phyloP scores from a whole-genome alignment of 2,888 invertebrate species.

The Drosophila seclusa region DNA sequence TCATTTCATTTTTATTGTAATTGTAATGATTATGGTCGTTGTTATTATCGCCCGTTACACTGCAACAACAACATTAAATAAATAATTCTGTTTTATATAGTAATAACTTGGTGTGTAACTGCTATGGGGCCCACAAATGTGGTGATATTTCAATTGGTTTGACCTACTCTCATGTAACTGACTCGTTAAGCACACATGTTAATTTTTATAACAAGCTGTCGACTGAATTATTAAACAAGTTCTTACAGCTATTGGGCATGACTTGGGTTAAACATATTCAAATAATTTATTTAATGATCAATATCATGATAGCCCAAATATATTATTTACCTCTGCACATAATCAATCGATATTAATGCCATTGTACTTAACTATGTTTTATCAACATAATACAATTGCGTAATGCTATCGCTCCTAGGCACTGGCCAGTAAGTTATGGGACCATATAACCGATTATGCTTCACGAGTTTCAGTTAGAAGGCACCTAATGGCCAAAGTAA shows the following conservation, averaged over 20 bases:
- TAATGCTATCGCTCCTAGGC: background rate
- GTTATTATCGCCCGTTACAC: conserved; percentile 36
- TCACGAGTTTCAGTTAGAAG: too few species aligned
- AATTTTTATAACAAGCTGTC: background rate
- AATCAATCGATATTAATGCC: background rate
- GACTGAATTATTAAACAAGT: background rate
- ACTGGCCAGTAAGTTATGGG: background rate
- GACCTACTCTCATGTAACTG: conserved; percentile 4
- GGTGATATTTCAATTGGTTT: conserved; percentile 23
- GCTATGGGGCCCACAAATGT: conserved; percentile 13
- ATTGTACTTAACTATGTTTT: background rate
- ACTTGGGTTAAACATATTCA: background rate
- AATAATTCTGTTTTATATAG: conserved; percentile 68
- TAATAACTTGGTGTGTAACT: conserved; percentile 40
- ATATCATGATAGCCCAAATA: background rate
- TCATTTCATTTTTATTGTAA: conserved; percentile 61
- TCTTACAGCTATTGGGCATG: background rate
- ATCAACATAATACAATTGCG: background rate
- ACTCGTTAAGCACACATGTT: conserved; percentile 21
- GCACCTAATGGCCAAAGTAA: background rate
- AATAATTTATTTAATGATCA: background rate
- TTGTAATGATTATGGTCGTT: conserved; percentile 59
- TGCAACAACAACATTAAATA: conserved; percentile 52
- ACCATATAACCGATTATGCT: background rate
- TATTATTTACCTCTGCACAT: background rate